Evolutionary conservation across 2,888 invertebrate genomes (phyloP).

Genomic region (Eupithecia pulchellata): DNA sequence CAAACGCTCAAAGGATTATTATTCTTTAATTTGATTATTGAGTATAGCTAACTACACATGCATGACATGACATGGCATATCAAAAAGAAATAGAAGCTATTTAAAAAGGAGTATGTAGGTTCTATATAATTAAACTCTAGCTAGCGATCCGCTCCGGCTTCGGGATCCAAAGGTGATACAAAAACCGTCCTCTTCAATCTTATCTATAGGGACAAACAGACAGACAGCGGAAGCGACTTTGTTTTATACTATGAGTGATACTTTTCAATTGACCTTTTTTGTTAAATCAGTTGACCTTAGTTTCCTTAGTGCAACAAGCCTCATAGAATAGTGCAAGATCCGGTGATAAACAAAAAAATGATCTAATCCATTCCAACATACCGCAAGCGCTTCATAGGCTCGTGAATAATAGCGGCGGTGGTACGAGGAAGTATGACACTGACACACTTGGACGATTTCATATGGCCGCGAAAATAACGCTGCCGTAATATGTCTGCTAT

Average conservation of each 20-base stretch:
- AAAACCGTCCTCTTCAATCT: too few species aligned
- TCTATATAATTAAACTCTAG: too few species aligned
- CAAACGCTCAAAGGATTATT: too few species aligned
- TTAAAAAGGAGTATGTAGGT: background rate
- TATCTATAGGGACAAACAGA: too few species aligned
- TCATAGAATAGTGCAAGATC: background rate
- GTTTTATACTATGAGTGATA: too few species aligned
- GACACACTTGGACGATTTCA: conserved; percentile 59
- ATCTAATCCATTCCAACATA: background rate
- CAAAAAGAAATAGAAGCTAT: background rate
- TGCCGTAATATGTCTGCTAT: conserved; percentile 28
- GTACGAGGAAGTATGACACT: conserved; percentile 50
- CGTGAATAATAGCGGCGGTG: conserved; percentile 37
- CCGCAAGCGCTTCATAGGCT: conserved; percentile 3
- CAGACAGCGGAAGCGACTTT: too few species aligned
- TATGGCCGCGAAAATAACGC: conserved; percentile 54
- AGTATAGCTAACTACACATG: too few species aligned
- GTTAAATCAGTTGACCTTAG: background rate
- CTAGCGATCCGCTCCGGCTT: too few species aligned
- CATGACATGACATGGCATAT: too few species aligned
- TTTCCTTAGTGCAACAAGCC: background rate
- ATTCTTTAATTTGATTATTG: too few species aligned
- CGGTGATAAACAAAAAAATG: background rate
- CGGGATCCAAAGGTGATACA: too few species aligned
- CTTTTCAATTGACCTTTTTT: too few species aligned